phyloP scores from a whole-genome alignment of 2,888 invertebrate species.

The Harpagoxenus sublaevis region DNA sequence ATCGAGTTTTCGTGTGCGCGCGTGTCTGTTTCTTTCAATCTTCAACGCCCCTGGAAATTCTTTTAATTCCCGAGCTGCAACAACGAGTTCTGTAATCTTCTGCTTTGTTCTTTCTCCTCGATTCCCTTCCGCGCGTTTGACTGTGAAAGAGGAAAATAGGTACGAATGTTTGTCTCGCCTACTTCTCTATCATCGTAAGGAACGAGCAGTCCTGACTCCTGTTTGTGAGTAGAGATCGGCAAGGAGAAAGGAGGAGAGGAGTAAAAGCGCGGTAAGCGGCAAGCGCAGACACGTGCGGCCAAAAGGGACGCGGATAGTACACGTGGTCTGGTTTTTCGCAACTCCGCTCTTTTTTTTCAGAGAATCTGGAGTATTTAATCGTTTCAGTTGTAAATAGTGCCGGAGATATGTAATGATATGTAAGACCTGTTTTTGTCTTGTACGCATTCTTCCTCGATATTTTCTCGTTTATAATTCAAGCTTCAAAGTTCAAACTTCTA shows the following conservation, averaged over 20 bases:
- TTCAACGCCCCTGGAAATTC: background rate
- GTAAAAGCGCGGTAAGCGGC: background rate
- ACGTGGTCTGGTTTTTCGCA: background rate
- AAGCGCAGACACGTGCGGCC: background rate
- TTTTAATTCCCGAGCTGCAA: background rate
- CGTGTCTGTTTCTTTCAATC: background rate
- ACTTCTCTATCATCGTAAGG: background rate
- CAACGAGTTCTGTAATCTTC: background rate
- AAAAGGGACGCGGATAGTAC: no score
- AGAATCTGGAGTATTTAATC: background rate
- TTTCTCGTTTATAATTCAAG: background rate
- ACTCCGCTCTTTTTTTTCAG: background rate
- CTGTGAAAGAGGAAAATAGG: background rate
- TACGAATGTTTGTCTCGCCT: background rate
- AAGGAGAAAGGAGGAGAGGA: background rate
- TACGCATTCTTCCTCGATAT: background rate
- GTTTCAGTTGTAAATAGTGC: background rate
- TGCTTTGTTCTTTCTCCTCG: background rate
- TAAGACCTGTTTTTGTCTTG: background rate
- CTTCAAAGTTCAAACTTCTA: no score
- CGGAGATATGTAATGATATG: background rate
- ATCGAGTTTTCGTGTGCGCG: background rate
- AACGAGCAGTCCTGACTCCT: background rate
- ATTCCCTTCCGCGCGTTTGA: background rate
- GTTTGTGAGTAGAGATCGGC: background rate